Evolutionary conservation across 2,797 vertebrate species (phyloP), one percentile per base, ranked within the genome.

Genomic region (Acridotheres tristis): DNA sequence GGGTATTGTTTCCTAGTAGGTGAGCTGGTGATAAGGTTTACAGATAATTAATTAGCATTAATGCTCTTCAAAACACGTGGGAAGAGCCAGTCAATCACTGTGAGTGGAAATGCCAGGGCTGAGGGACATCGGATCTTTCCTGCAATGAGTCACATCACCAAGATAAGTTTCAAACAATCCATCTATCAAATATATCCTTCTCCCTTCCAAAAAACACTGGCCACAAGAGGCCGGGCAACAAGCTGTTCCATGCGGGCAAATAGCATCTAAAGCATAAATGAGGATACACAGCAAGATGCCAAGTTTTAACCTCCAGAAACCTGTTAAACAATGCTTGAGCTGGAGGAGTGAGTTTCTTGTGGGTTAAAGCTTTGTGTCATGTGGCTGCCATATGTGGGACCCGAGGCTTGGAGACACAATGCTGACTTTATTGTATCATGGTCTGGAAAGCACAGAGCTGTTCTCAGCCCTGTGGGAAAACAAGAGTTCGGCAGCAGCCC

Each of bases 31-130:
- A 94, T 85, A 92, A 61, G 45, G 57, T 85, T 87, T 89, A 72
- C 75, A 89, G 75, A 85, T 82, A 91, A 96, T 85, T 92, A 90
- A 89, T 90, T 95, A 61, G 53, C 68, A 19, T 17, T 85, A 54
- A 74, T 57, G 34, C 2, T 0, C 55, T 85, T 82, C 58, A 34
- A 75, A 58, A 32, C 67, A 79, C 0, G 1, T 62, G 48, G 84
- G 36, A 90, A 82, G 74, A 76, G 55, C 8, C 71, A 78, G 43
- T 81, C 74, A 78, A 78, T 34, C 67, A 76, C 26, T 3, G 0
- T 13, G 40, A 85, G 34, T 42, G 21, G 61, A 73, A 92, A 57
- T 0, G 1, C 20, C 43, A 22, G 25, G 10, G 29, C 29, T 47
- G 42, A 63, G 48, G 40, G 54, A 47, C 11, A 11, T 0, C 3